Evolutionary conservation across 2,888 invertebrate species (phyloP).

Genomic region (Molanna angustata): DNA sequence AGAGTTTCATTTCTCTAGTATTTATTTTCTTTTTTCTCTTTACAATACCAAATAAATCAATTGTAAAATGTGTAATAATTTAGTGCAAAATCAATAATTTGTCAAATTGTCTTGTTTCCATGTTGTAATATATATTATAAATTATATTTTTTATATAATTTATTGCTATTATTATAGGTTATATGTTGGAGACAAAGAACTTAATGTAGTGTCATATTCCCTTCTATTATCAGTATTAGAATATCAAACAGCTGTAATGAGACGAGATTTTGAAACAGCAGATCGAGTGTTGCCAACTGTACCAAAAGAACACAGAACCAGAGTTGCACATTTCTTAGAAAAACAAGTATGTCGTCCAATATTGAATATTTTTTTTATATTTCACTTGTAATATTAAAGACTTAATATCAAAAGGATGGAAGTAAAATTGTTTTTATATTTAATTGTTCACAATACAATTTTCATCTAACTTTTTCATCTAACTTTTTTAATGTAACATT

Average conservation of each 20-base stretch:
- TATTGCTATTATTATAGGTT: slow-evolving; percentile 52
- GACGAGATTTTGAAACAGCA: slow-evolving; percentile 93
- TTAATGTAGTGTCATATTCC: slow-evolving; percentile 94
- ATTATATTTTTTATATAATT: background rate
- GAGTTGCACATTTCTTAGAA: slow-evolving; percentile 98
- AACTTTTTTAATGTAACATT: no score
- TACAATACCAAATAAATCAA: no score
- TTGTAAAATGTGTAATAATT: no score
- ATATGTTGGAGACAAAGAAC: slow-evolving; percentile 96
- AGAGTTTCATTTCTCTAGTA: no score
- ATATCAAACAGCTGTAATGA: slow-evolving; percentile 99
- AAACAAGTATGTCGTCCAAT: slow-evolving; percentile 83
- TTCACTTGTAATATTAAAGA: background rate
- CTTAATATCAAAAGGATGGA: background rate
- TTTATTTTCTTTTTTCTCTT: no score
- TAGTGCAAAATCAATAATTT: no score
- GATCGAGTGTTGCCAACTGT: slow-evolving; percentile 92
- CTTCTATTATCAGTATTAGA: slow-evolving; percentile 92
- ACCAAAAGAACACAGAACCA: slow-evolving; percentile 93
- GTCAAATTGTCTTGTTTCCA: background rate
- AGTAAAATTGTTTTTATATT: background rate
- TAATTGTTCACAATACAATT: no score
- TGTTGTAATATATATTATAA: background rate
- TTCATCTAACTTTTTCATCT: no score
- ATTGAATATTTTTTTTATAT: background rate